Evolutionary conservation across 2,797 vertebrate genomes (phyloP), one percentile per base, ranked within the genome.

Genomic region (Chrysocyon brachyurus): DNA sequence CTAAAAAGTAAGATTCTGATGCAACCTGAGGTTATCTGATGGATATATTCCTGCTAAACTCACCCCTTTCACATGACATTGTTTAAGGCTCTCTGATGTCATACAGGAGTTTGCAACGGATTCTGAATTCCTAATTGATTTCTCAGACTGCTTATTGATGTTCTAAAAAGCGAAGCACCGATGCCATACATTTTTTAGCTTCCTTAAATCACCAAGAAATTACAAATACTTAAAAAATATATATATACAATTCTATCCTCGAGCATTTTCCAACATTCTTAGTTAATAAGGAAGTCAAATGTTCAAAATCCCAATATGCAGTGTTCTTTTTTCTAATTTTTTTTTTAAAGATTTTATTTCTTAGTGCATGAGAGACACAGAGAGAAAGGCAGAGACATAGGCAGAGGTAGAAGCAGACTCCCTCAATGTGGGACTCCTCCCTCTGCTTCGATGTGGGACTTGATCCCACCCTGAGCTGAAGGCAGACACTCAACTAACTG

Each of bases 151-250:
- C 8, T 87, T 77, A 75, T 15, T 46, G 78, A 64, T 64, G 12
- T n/a, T 93, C 91, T 36, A 90, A 77, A 59, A 66, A 11, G 19
- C 57, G 56, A 87, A 93, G 61, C 56, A 72, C 24, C 91, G 52
- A 61, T 54, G 26, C 33, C 28, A 57, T 10, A 56, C 14, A 89
- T 14, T 26, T 87, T 84, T 19, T n/a, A 79, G 46, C 31, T 92
- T 70, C 64, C 54, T 40, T 64, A 90, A 59, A 49, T 84, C 21
- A 91, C 9, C 36, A 73, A 31, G 33, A 54, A 66, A 64, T 90
- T 90, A 83, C 33, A 36, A 22, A 63, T 11, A 26, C n/a, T 82
- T 40, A 26, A 22, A 40, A 85, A 81, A 36, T 33, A 36, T 9
- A 52, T 4, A 70, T 16, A 49, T 12, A 54, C 6, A 63, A 73